A percentile compares a stretch with the other conserved stretches of the same genome.
Evolutionary conservation across 2,113 vertebrate species (phyloP).

Genomic region (Varanus komodoensis): DNA sequence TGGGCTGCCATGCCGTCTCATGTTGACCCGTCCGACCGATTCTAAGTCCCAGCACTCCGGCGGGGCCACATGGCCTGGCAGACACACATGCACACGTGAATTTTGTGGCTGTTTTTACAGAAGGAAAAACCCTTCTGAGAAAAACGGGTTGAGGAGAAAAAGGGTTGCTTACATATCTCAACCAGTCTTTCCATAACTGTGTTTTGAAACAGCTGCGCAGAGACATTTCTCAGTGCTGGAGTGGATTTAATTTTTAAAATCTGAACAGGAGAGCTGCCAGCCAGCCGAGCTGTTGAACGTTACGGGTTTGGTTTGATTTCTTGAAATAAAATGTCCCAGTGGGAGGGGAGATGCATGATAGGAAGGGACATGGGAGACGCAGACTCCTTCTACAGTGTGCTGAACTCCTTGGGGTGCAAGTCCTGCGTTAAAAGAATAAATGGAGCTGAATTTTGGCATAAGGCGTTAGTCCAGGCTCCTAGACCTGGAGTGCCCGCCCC

Average conservation of each 20-base stretch:
- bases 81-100: neutral
- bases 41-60: neutral
- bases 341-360: conserved; percentile 44
- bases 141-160: no score
- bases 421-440: no score
- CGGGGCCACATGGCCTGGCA: neutral
- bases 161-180: conserved; percentile 48
- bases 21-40: neutral
- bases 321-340: neutral
- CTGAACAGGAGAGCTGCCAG: conserved; percentile 53
- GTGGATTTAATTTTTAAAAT: conserved; percentile 67
- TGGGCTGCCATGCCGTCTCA: neutral
- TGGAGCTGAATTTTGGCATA: neutral
- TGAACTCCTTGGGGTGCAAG: neutral
- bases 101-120: conserved; percentile 10
- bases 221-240: conserved; percentile 41
- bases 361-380: conserved; percentile 12
- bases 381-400: neutral
- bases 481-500: neutral
- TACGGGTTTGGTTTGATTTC: conserved; percentile 45
- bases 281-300: conserved; percentile 55
- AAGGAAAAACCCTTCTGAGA: neutral
- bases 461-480: no score
- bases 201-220: conserved; percentile 68
- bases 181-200: conserved; percentile 55